Evolutionary conservation across 2,113 vertebrate species (phyloP).

Genomic region (Caranx ignobilis): DNA sequence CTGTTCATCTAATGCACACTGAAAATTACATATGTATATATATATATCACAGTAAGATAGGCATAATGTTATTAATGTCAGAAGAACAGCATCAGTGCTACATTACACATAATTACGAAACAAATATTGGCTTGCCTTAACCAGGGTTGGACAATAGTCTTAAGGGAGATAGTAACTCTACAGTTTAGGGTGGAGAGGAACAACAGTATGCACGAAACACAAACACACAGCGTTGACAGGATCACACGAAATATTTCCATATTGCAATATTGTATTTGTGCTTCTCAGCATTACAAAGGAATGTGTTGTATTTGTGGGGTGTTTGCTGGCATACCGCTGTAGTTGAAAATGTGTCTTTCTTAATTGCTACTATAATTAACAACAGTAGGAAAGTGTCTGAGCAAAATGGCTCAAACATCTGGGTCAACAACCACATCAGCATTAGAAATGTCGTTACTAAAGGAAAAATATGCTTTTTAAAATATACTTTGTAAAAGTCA

Average conservation of each 20-base stretch:
- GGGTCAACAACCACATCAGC: constrained; percentile 35
- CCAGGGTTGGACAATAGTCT: constrained; percentile 24
- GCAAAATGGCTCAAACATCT: constrained; percentile 29
- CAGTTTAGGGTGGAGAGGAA: constrained; percentile 37
- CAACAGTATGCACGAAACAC: constrained; percentile 61
- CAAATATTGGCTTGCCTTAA: constrained; percentile 31
- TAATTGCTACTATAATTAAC: constrained; percentile 63
- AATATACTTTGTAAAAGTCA: constrained; percentile 67
- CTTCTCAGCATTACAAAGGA: constrained; percentile 40
- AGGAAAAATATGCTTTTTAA: constrained; percentile 58
- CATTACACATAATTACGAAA: constrained; percentile 61
- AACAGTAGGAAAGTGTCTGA: constrained; percentile 23
- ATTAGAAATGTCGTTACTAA: constrained; percentile 47
- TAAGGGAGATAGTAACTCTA: constrained; percentile 41
- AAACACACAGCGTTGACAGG: constrained; percentile 57
- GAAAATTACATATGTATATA: constrained; percentile 46
- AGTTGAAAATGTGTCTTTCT: constrained; percentile 27
- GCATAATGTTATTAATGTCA: constrained; percentile 48
- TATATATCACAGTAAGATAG: constrained; percentile 65
- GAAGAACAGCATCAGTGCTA: constrained; percentile 60
- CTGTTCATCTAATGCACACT: constrained; percentile 36
- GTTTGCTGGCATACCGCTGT: constrained; percentile 55
- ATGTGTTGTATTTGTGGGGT: constrained; percentile 31
- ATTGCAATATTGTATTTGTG: constrained; percentile 67
- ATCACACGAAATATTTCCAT: constrained; percentile 52